phyloP scores from a whole-genome alignment of 2,888 invertebrate genomes.

The Palloptera scutellata region DNA sequence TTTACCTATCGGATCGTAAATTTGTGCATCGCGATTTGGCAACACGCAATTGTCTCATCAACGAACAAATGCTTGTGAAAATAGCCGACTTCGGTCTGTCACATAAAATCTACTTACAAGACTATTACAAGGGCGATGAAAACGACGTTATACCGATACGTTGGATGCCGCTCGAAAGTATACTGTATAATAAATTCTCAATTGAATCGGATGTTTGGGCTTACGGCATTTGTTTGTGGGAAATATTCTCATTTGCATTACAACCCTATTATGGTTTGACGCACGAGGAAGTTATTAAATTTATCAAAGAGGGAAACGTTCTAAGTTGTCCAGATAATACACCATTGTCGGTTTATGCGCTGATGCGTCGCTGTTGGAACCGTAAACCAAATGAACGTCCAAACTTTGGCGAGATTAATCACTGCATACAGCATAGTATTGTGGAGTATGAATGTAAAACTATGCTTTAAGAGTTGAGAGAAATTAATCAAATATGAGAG shows the following conservation, averaged over 20 bases:
- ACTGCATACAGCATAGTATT: constrained; percentile 76
- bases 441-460: constrained; percentile 62
- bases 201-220: constrained; percentile 98
- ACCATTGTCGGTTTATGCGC: constrained; percentile 83
- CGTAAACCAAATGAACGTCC: constrained; percentile 86
- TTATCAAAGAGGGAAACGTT: constrained; percentile 91
- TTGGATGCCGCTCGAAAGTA: constrained; percentile 98
- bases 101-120: constrained; percentile 93
- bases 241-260: constrained; percentile 94
- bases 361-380: constrained; percentile 95
- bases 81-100: constrained; percentile 97
- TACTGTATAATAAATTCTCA: constrained; percentile 95
- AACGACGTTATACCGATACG: constrained; percentile 95
- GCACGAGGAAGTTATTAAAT: constrained; percentile 95
- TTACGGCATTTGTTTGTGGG: constrained; percentile 95
- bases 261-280: constrained; percentile 98
- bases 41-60: constrained; percentile 93
- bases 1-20: constrained; percentile 90
- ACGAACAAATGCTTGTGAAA: constrained; percentile 93
- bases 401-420: constrained; percentile 82
- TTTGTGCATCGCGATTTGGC: constrained; percentile 97
- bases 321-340: constrained; percentile 91
- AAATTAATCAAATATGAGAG: not conserved
- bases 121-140: constrained; percentile 95
- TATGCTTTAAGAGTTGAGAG: constrained; percentile 49